Conservation (phyloP, 1,140 invertebrate genomes). For the Drosophila truncata region DNA sequence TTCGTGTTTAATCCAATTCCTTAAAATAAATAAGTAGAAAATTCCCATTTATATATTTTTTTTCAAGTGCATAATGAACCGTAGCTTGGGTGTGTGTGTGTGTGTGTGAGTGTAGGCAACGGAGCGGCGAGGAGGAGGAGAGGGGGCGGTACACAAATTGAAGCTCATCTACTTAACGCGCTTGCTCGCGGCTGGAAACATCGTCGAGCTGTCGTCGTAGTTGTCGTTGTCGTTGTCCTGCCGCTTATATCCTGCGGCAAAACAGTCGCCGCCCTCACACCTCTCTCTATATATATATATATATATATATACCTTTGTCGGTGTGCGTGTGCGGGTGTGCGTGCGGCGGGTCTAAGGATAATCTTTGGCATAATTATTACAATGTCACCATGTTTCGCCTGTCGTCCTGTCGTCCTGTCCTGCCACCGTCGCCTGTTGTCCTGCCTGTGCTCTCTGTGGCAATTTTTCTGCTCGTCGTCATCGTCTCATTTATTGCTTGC, state of each 20-base stretch:
- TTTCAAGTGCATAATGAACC: not conserved
- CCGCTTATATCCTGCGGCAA: constrained; percentile 75
- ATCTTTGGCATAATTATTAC: constrained; percentile 84
- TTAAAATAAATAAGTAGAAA: not conserved
- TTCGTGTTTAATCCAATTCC: not conserved
- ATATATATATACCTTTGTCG: constrained; percentile 1
- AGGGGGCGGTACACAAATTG: constrained; percentile 72
- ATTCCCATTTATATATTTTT: not conserved
- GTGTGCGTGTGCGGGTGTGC: constrained; percentile 15
- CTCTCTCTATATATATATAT: constrained; percentile 3
- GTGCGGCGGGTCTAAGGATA: constrained; percentile 72
- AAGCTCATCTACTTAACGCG: constrained; percentile 82
- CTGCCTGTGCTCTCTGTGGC: constrained; percentile 47
- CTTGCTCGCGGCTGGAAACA: constrained; percentile 74
- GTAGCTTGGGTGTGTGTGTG: constrained; percentile 6
- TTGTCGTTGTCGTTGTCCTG: constrained; percentile 56
- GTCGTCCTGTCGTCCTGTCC: no score
- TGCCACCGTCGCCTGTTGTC: constrained; percentile 18
- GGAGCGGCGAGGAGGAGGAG: constrained; percentile 12
- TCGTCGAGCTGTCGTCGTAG: constrained; percentile 58
- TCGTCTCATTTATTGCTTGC: constrained; percentile 81
- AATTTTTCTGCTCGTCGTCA: constrained; percentile 78
- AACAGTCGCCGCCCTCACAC: constrained; percentile 67
- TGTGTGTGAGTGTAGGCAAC: not conserved
- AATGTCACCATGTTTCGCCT: constrained; percentile 81